Percentiles rank a stretch among this genome's conserved stretches.
Conservation (phyloP, 2,888 invertebrate species). For the Xylophagus ater region DNA sequence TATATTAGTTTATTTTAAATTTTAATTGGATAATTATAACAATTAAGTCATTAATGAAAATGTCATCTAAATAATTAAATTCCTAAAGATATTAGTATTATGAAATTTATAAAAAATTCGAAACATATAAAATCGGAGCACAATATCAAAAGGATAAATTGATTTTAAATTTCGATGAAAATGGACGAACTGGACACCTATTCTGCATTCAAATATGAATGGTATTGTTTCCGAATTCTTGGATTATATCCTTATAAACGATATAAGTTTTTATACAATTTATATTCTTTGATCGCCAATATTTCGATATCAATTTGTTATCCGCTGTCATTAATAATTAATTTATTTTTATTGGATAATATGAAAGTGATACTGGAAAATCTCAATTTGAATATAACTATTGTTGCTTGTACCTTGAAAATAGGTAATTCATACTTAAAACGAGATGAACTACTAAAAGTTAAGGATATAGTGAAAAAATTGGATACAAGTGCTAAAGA, state of each 20-base stretch:
- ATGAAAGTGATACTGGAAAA: constrained; percentile 29
- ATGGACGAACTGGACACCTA: constrained; percentile 19
- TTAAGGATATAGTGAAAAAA: constrained; percentile 21
- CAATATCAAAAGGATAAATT: too few species aligned
- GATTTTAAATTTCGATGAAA: too few species aligned
- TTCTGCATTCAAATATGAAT: constrained; percentile 28
- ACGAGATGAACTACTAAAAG: constrained; percentile 22
- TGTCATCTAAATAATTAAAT: too few species aligned
- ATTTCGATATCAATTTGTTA: constrained; percentile 27
- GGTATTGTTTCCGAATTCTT: constrained; percentile 29
- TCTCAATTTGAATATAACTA: constrained; percentile 31
- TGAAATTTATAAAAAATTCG: too few species aligned
- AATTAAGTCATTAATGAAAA: too few species aligned
- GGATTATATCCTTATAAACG: constrained; percentile 24
- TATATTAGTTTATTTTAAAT: too few species aligned
- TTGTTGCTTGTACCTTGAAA: constrained; percentile 29
- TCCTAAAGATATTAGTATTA: too few species aligned
- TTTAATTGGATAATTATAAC: too few species aligned
- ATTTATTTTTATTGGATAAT: constrained; percentile 24
- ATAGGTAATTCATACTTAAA: constrained; percentile 28
- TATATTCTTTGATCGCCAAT: constrained; percentile 24
- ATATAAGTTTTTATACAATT: constrained; percentile 16
- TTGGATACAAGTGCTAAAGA: constrained; percentile 22
- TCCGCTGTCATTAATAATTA: constrained; percentile 27
- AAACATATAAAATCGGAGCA: too few species aligned